Evolutionary conservation across 2,113 vertebrate genomes (phyloP).

Genomic region (Murina feae): DNA sequence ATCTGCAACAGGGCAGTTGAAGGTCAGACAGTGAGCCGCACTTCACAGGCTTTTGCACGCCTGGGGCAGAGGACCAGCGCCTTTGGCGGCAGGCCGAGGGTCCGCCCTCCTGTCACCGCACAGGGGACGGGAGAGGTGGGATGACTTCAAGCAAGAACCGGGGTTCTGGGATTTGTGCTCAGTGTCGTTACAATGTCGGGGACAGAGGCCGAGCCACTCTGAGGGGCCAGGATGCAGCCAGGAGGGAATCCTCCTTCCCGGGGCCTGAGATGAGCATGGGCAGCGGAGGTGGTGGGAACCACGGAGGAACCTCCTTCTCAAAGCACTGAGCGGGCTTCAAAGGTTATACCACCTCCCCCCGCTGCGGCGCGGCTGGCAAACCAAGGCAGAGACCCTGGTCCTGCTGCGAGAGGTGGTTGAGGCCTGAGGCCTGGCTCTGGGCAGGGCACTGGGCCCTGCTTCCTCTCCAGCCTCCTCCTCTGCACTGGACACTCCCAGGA

Average conservation of each 20-base stretch:
- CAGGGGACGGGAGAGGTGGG: background rate
- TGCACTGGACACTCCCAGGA: background rate
- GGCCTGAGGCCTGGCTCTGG: background rate
- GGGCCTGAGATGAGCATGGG: background rate
- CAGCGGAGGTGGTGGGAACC: background rate
- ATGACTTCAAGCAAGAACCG: background rate
- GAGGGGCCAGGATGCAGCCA: background rate
- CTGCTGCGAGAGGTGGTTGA: background rate
- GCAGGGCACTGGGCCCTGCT: background rate
- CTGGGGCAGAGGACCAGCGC: background rate
- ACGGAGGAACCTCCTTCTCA: background rate
- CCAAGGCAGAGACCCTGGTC: background rate
- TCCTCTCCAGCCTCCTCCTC: too few species aligned
- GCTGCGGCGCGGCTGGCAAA: background rate
- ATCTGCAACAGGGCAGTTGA: background rate
- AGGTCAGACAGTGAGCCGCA: conserved; percentile 42
- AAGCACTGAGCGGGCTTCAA: background rate
- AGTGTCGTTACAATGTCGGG: background rate
- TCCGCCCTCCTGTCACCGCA: background rate
- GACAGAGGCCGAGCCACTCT: background rate
- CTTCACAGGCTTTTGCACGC: background rate
- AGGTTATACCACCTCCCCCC: background rate
- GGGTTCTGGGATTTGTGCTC: background rate
- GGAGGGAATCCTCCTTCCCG: background rate
- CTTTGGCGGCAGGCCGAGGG: background rate